Conservation (phyloP, 2,888 invertebrate genomes). For the Drosophila robusta region DNA sequence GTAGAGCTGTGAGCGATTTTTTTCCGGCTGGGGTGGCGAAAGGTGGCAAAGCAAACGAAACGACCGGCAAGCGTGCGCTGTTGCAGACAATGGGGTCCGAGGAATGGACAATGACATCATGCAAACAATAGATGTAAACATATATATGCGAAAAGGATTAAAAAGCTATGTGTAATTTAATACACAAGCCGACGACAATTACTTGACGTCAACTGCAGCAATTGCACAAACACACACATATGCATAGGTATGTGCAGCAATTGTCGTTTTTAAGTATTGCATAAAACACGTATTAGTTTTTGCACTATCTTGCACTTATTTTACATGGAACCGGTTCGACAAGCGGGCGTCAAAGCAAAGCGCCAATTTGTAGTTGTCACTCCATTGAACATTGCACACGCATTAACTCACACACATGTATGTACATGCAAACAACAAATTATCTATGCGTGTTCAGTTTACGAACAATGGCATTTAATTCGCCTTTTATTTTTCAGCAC, state of each 20-base stretch:
- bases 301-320: constrained; percentile 14
- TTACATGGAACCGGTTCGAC: constrained; percentile 37
- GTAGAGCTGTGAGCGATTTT: constrained; percentile 4
- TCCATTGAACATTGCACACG: constrained; percentile 1
- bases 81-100: background rate
- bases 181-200: background rate
- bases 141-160: constrained; percentile 12
- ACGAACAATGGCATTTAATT: constrained; percentile 21
- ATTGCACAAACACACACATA: background rate
- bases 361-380: constrained; percentile 35
- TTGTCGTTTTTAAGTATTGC: constrained; percentile 12
- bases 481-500: background rate
- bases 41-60: constrained; percentile 41
- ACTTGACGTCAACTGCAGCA: constrained; percentile 4
- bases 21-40: constrained; percentile 11
- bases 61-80: constrained; percentile 44
- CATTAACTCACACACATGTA: background rate
- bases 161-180: background rate
- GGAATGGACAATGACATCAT: constrained; percentile 40
- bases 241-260: background rate
- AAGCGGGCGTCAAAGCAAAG: constrained; percentile 16
- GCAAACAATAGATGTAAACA: constrained; percentile 5
- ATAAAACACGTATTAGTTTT: constrained; percentile 11
- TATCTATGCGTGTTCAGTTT: constrained; percentile 15
- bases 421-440: background rate